A percentile compares a stretch with the other conserved stretches of the same genome.
These are phyloP conservation scores for Pangasianodon gigas DNA, from an alignment of 2,113 vertebrate species.

Conservation along the genomic window DNA sequence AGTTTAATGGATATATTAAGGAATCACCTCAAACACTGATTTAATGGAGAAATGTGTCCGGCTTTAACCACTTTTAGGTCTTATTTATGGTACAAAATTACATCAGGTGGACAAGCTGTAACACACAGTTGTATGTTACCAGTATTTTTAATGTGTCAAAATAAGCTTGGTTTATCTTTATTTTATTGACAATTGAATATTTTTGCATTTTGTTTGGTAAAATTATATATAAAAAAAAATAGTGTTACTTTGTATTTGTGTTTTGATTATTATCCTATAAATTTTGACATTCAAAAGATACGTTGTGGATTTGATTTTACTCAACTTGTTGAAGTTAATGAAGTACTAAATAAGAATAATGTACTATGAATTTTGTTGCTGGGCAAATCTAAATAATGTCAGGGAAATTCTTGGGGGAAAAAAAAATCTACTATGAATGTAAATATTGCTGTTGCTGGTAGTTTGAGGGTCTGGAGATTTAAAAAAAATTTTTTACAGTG, in stretches of 20 bases:
- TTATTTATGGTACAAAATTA: slow-evolving; percentile 53
- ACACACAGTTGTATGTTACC: slow-evolving; percentile 75
- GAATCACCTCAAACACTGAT: slow-evolving; percentile 30
- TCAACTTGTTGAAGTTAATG: background rate
- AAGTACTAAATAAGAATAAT: background rate
- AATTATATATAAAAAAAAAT: slow-evolving; percentile 42
- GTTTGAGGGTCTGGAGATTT: background rate
- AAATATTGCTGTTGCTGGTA: background rate
- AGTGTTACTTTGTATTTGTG: slow-evolving; percentile 52
- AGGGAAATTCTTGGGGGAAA: background rate
- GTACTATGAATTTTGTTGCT: background rate
- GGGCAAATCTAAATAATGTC: background rate
- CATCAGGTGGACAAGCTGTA: slow-evolving; percentile 52
- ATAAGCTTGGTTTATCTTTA: slow-evolving; percentile 60
- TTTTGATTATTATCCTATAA: slow-evolving; percentile 50
- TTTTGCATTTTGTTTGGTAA: slow-evolving; percentile 58
- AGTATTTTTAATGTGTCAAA: slow-evolving; percentile 70
- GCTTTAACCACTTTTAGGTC: slow-evolving; percentile 58
- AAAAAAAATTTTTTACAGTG: background rate
- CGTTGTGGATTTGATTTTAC: slow-evolving; percentile 35
- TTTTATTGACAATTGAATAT: slow-evolving; percentile 60
- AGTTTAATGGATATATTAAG: slow-evolving; percentile 24
- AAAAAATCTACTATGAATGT: background rate
- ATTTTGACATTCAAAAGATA: slow-evolving; percentile 59
- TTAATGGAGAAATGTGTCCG: background rate